Base-by-base conservation (phyloP, 2,797 vertebrate genomes). In the Myotis vivesi region DNA sequence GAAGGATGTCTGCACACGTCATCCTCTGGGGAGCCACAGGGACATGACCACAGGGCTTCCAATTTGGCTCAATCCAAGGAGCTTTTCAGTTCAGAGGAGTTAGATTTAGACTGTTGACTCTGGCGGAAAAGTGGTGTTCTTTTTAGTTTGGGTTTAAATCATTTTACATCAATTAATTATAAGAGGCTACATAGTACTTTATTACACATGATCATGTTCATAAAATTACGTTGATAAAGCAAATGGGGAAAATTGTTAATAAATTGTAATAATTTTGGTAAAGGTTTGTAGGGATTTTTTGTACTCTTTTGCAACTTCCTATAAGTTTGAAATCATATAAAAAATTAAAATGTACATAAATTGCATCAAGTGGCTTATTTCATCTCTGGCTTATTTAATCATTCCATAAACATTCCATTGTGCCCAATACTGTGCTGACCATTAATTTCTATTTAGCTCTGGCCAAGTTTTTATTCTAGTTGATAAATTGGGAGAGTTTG, bases 311-410 rank as follows among this genome's bases (percentile, higher is more conserved):
- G 23, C 38, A 85, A 17, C 73, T 23, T 94, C 53, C 46, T 75
- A 0, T 94, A 72, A 87, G 23, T 91, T 91, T 93, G 80, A 92
- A 92, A 91, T 83, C 41, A 79, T 51, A 38, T 80, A 6, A 53
- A 89, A 94, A 71, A 46, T 49, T 62, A 36, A 62, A 80, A 83
- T 41, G 55, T 55, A 44, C 4, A 53, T 66, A 86, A 49, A 83
- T 66, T 89, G 23, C 51, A 51, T 80, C 64, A 80, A 55, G 30
- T 59, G 75, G 44, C 5, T 84, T 84, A 68, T 76, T 91, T 77
- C 2, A 3, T 86, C 86, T 79, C 25, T n/a, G 49, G 13, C 22
- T 77, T 59, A 25, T 66, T 95, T 87, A 33, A 53, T 69, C 36
- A 80, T n/a, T 51, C 28, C 53, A 3, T 69, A 49, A 94, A 89